phyloP scores from a whole-genome alignment of 1,140 invertebrate species.

The Anthonomus grandis region DNA sequence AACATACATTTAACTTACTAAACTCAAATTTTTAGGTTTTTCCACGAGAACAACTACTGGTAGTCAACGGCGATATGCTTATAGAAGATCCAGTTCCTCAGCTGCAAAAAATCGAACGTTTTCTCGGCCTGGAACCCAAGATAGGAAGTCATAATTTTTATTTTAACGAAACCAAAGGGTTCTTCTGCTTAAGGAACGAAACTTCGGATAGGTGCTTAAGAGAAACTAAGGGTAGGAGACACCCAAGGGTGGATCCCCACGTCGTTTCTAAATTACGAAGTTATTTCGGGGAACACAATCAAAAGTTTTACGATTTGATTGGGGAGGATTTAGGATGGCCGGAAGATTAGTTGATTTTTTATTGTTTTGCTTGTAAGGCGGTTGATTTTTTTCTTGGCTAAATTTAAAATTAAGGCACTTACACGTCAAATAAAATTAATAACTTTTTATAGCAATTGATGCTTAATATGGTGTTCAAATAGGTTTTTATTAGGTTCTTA shows the following conservation, averaged over 20 bases:
- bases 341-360: constrained; percentile 57
- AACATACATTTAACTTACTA: background rate
- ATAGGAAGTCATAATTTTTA: constrained; percentile 91
- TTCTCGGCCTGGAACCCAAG: constrained; percentile 75
- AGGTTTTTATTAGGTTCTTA: no score
- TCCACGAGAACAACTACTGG: constrained; percentile 82
- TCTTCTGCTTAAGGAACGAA: constrained; percentile 89
- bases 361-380: background rate
- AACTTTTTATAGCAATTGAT: no score
- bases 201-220: constrained; percentile 86
- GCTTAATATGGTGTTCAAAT: no score
- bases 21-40: constrained; percentile 80
- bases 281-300: constrained; percentile 94
- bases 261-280: constrained; percentile 84
- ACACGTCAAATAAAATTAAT: no score
- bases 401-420: no score
- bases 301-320: constrained; percentile 90
- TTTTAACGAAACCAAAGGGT: constrained; percentile 95
- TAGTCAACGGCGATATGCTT: constrained; percentile 94
- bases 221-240: constrained; percentile 91
- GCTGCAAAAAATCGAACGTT: constrained; percentile 81
- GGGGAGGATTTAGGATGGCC: constrained; percentile 91
- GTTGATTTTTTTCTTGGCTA: no score
- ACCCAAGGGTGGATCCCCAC: constrained; percentile 80
- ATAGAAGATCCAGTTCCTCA: constrained; percentile 92